These are phyloP conservation scores for Beroe forskalii DNA, from an alignment of 37 sponge, comb jelly and placozoan species.

Conservation along the genomic window DNA sequence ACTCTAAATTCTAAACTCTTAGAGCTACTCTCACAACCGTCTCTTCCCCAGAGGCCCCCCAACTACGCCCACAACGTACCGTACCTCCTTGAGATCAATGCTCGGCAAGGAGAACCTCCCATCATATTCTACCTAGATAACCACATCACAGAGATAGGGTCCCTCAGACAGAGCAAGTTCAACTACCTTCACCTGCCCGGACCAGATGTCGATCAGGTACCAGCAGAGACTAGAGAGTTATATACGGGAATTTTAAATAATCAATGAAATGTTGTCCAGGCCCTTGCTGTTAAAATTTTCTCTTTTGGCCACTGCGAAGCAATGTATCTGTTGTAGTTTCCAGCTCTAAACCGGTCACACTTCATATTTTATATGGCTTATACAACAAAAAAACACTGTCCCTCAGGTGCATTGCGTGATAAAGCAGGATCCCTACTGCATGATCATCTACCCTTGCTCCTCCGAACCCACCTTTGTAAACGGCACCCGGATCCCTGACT, in stretches of 20 bases:
- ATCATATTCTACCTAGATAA: conserved; percentile 56
- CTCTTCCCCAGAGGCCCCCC: conserved; percentile 19
- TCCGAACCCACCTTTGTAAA: conserved; percentile 53
- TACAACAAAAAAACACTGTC: too few relatives aligned
- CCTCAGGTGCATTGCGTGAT: conserved; percentile 55
- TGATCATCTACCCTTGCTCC: conserved; percentile 45
- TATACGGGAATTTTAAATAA: too few relatives aligned
- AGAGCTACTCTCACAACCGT: too few relatives aligned
- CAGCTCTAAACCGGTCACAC: too few relatives aligned
- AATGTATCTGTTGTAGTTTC: too few relatives aligned
- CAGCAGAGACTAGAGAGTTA: too few relatives aligned
- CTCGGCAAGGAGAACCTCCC: not conserved
- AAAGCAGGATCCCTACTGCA: conserved; percentile 32
- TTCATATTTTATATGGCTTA: too few relatives aligned
- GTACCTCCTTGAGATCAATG: conserved; percentile 35
- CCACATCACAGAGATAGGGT: conserved; percentile 62
- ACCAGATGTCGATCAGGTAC: conserved; percentile 48
- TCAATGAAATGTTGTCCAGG: too few relatives aligned
- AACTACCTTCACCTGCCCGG: conserved; percentile 43
- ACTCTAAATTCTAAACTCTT: too few relatives aligned
- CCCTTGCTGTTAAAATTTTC: too few relatives aligned
- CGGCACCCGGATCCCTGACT: conserved; percentile 62
- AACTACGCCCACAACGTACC: conserved; percentile 34
- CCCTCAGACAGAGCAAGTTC: conserved; percentile 13
- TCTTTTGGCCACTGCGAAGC: too few relatives aligned